A percentile compares a stretch with the other conserved stretches of the same genome.
Evolutionary conservation across 2,888 invertebrate species (phyloP).

Genomic region (Myopa testacea): DNA sequence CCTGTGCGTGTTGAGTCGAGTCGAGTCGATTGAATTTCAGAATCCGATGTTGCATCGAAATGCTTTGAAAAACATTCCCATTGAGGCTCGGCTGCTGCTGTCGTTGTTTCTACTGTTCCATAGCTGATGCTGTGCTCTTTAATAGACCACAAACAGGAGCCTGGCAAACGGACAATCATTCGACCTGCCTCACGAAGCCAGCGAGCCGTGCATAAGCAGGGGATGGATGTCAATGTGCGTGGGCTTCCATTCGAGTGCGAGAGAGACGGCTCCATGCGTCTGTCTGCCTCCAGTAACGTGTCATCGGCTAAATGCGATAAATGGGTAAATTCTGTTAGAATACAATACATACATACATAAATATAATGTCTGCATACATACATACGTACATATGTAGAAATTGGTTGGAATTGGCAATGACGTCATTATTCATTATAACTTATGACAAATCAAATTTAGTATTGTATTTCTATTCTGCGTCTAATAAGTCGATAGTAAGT

Average conservation of each 20-base stretch:
- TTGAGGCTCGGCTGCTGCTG: not conserved
- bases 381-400: too few species aligned
- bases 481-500: too few species aligned
- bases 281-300: not conserved
- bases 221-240: not conserved
- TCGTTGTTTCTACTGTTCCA: too few species aligned
- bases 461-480: too few species aligned
- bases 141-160: not conserved
- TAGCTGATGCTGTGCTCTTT: not conserved
- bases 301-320: not conserved
- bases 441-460: too few species aligned
- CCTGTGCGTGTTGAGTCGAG: not conserved
- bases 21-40: not conserved
- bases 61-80: not conserved
- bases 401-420: too few species aligned
- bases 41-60: not conserved
- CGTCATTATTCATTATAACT: too few species aligned
- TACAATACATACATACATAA: too few species aligned
- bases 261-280: not conserved
- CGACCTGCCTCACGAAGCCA: not conserved
- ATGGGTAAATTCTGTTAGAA: too few species aligned
- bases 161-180: not conserved
- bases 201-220: not conserved
- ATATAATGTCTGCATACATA: too few species aligned
- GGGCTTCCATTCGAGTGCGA: not conserved